Conservation (phyloP, 1,140 invertebrate species). For the Sminthurinus signatus region DNA sequence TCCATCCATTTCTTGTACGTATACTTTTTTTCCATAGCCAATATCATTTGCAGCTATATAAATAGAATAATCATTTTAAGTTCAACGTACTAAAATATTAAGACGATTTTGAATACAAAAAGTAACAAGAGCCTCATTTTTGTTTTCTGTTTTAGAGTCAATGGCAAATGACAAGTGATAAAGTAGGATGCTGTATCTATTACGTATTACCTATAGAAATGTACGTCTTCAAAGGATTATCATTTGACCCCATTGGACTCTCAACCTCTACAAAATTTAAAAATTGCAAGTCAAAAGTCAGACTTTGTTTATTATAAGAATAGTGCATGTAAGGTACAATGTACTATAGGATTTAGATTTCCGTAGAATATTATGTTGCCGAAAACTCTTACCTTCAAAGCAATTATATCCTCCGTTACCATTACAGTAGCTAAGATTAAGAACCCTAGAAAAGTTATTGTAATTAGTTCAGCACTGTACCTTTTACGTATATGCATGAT, state of each 20-base stretch:
- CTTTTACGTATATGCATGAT: too few relatives aligned
- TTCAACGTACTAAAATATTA: too few relatives aligned
- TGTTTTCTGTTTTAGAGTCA: too few relatives aligned
- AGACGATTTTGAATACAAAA: too few relatives aligned
- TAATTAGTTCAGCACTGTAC: too few relatives aligned
- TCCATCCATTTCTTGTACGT: not conserved
- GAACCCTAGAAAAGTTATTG: not conserved
- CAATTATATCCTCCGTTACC: not conserved
- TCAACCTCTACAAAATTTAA: not conserved
- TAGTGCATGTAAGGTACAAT: not conserved
- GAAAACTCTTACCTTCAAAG: not conserved
- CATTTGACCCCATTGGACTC: not conserved
- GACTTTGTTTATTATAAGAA: not conserved
- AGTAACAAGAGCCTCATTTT: too few relatives aligned
- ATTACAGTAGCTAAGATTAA: slow-evolving; percentile 1
- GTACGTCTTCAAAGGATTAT: not conserved
- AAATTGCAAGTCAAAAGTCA: not conserved
- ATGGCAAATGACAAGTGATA: too few relatives aligned
- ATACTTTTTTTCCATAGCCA: too few relatives aligned
- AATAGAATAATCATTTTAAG: too few relatives aligned
- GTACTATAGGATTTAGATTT: not conserved
- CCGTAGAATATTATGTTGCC: not conserved
- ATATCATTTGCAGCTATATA: too few relatives aligned
- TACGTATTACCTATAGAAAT: not conserved
- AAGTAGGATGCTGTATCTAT: too few relatives aligned